These are phyloP conservation scores for honey bee (Apis mellifera) DNA, from an alignment of 1,140 invertebrate genomes.

Conservation along the genomic window DNA sequence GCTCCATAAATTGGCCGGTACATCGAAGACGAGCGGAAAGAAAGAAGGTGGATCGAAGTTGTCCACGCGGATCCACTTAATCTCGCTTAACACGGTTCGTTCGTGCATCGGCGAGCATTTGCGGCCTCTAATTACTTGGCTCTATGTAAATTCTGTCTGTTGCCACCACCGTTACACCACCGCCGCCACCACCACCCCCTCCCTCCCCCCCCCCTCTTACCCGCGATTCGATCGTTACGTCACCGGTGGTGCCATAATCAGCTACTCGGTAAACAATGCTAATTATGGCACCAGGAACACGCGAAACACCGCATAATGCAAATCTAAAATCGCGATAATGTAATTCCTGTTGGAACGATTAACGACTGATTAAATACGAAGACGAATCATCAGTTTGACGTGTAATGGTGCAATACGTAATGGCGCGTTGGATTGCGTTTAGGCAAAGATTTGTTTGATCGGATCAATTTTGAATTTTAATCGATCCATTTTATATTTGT, in stretches of 20 bases:
- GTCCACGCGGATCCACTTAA: slow-evolving; percentile 44
- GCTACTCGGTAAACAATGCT: slow-evolving; percentile 76
- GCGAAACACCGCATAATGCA: slow-evolving; percentile 55
- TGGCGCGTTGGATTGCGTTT: too few species aligned
- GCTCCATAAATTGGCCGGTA: neutral
- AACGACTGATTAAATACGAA: slow-evolving; percentile 29
- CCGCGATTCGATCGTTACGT: slow-evolving; percentile 41
- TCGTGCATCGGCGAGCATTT: slow-evolving; percentile 45
- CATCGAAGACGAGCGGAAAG: neutral
- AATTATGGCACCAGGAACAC: slow-evolving; percentile 68
- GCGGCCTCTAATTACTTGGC: slow-evolving; percentile 49
- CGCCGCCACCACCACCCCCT: neutral
- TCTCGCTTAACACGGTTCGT: slow-evolving; percentile 29
- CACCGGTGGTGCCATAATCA: slow-evolving; percentile 69
- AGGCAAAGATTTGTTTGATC: too few species aligned
- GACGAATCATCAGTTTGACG: too few species aligned
- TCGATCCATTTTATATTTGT: too few species aligned
- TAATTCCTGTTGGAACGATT: neutral
- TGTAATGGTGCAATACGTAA: too few species aligned
- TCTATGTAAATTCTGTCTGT: slow-evolving; percentile 56
- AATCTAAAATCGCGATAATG: slow-evolving; percentile 12
- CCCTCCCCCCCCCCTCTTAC: neutral
- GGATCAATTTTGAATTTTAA: too few species aligned
- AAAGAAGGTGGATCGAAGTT: neutral
- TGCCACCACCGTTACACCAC: slow-evolving; percentile 14